Base-by-base conservation (phyloP, 2,888 invertebrate species). In the Brachyopa scutellaris region DNA sequence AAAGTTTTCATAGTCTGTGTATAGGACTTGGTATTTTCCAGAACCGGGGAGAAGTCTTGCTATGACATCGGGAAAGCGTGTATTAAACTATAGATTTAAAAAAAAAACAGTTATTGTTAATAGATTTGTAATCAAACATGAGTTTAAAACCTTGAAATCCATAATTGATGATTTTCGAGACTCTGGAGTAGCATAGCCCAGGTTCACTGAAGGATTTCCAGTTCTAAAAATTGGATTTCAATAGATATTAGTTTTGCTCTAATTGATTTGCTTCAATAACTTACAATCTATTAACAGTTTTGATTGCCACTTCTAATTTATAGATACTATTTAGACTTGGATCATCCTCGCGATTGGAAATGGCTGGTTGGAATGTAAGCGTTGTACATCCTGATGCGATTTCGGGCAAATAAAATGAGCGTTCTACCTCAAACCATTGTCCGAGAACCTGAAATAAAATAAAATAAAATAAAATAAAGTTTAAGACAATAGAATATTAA, bases 401-500 rank as follows among this genome's bases (percentile, higher is more conserved):
- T 91, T 95, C 95, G 87, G 95, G 93, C 77, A 95, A 88, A 88
- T 95, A 95, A 90, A 95, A 95, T 0, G 95, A 94, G 45, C 95
- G 91, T 88, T 95, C 95, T 67, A 95, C 93, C 90, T 95, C 95
- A 87, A 92, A 95, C 95, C 95, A 95, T 84, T 92, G 91, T 88
- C 95, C 94, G 92, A 95, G 88, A 57, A 91, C 89, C 89, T 90
- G 55, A 11, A 86, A 62, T 11, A 53, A 1, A 57, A 21, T 8
- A 17, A 55, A 61, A 13, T 7, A 19, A 47, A 9, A 1, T 61
- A 19, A 21, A 49, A 21, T 33, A 33, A n/a, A n/a, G n/a, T n/a
- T n/a, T n/a, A n/a, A n/a, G n/a, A n/a, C n/a, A n/a, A n/a, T n/a
- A n/a, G n/a, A n/a, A n/a, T n/a, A n/a, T n/a, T n/a, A n/a, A n/a